Base-by-base conservation (phyloP, 1,140 invertebrate species). In the Patella vulgata region DNA sequence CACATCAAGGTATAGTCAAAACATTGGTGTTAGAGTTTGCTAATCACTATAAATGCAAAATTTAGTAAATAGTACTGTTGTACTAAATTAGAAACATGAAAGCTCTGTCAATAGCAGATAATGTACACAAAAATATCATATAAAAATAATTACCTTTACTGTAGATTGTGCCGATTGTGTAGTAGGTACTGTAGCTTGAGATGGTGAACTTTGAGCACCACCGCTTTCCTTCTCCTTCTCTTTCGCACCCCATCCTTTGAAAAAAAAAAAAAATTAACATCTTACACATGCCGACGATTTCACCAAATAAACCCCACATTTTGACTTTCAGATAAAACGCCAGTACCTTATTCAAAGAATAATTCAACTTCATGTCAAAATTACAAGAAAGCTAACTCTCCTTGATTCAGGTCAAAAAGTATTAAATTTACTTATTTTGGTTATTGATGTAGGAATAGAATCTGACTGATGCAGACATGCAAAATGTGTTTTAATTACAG, bases 181-280 rank as follows among this genome's bases (percentile, higher is more conserved):
- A 64, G 78, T 78, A 74, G 66, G 33, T 36, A 79, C 79, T 70
- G 78, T 74, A 63, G 81, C 79, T 77, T 5, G 82, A 78, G 73
- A 77, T 66, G 61, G 76, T 72, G 65, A 77, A 78, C 63, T 80
- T 74, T 73, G 80, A 76, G 51, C 71, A 59, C 69, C 73, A 71
- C 70, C 70, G 59, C 75, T 70, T 48, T 73, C 69, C 71, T 78
- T 76, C 55, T 77, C 74, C 72, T 84, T 79, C 63, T 87, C 86
- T 82, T 87, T 86, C 79, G 78, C 85, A 77, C 88, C 90, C 90
- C 90, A 91, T 90, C 90, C 90, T n/a, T n/a, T 87, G 86, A 85
- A 78, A 64, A 44, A 48, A 17, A 69, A n/a, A 40, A 2, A 46
- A 40, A 42, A 8, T 6, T 12, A 61, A 56, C 4, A 14, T 8